phyloP scores from a whole-genome alignment of 2,113 vertebrate species.

The Tympanuchus pallidicinctus region DNA sequence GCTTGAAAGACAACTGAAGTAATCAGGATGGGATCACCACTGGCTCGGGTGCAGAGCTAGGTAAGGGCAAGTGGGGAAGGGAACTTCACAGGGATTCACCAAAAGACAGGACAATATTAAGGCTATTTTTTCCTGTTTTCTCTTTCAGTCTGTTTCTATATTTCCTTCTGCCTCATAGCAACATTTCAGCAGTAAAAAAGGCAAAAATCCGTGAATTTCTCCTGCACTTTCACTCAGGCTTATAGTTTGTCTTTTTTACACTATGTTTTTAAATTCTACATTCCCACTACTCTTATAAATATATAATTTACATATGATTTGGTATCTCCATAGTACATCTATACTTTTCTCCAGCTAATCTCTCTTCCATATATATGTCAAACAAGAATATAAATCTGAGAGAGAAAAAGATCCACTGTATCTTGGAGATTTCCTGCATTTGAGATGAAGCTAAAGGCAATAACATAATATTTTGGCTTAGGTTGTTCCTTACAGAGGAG shows the following conservation, averaged over 20 bases:
- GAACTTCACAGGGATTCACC: neutral
- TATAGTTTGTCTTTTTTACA: neutral
- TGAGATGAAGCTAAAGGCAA: neutral
- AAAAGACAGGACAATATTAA: neutral
- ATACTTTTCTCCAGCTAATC: neutral
- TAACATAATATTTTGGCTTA: neutral
- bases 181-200: neutral
- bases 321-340: neutral
- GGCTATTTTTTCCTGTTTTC: neutral
- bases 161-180: neutral
- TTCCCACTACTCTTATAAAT: neutral
- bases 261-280: neutral
- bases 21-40: neutral
- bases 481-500: neutral
- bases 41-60: neutral
- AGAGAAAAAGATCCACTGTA: neutral
- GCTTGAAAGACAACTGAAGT: neutral
- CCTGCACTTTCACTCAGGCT: neutral
- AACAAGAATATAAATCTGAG: neutral
- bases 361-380: neutral
- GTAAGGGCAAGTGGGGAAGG: neutral
- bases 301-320: neutral
- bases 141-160: neutral
- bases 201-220: neutral
- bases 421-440: neutral